Base-by-base conservation (phyloP, 2,797 vertebrate species). In the Apogon hyalosoma region DNA sequence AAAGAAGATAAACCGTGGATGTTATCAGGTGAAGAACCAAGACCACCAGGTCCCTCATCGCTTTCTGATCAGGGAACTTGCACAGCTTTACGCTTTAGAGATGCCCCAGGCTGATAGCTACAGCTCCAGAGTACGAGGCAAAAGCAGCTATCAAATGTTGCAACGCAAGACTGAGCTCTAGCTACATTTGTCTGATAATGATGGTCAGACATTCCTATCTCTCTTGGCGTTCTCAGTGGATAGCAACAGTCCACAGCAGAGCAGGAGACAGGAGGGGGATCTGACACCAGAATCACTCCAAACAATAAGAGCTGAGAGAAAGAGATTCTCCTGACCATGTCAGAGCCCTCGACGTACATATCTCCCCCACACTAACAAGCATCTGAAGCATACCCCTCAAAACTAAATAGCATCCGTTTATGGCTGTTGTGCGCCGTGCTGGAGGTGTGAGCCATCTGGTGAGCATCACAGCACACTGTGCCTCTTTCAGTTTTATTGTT, bases 1-100 rank as follows among this genome's bases (percentile, higher is more conserved):
- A 83, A 75, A 80, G 71, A 69, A 90, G 88, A 92, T 88, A 79
- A 91, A 91, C 90, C 82, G 75, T 55, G 0, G 57, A 63, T 88
- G 75, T 78, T 87, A 92, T 93, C 87, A 72, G 72, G 79, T 83
- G 80, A 80, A 85, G 60, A 86, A 77, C 72, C 66, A 62, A 57
- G 62, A 54, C 77, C 55, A 33, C 43, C 53, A 13, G 42, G 40
- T 46, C 77, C 82, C 75, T 31, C 49, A 75, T 67, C 67, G 65
- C 86, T 86, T 76, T 77, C 51, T 67, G 84, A 86, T 87, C 77
- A 59, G 69, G 73, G 73, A 72, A 81, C 71, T 74, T 73, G 74
- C 80, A 65, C 63, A 69, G 67, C 56, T 69, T 54, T 48, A 69
- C 73, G 80, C 72, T 62, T 70, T 43, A 54, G 64, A 80, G 89